Evolutionary conservation across 1,140 invertebrate species (phyloP).

Genomic region (roundworm (Caenorhabditis elegans)): DNA sequence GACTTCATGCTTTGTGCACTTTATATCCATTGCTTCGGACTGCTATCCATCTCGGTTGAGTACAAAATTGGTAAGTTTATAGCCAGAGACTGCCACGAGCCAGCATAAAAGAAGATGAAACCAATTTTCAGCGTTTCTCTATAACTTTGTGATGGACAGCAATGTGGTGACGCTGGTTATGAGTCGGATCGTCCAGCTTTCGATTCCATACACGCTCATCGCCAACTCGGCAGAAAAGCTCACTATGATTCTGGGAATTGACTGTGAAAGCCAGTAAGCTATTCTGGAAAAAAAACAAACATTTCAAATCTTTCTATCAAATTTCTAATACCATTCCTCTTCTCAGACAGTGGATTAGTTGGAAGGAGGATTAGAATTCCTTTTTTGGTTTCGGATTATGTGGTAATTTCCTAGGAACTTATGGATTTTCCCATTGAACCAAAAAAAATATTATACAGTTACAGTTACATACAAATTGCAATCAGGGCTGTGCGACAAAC

Average conservation of each 20-base stretch:
- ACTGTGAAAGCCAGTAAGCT: neutral
- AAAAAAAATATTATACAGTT: too few relatives aligned
- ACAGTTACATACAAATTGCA: too few relatives aligned
- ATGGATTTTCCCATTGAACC: too few relatives aligned
- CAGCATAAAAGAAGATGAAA: too few relatives aligned
- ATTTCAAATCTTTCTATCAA: too few relatives aligned
- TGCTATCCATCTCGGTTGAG: neutral
- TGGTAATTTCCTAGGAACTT: too few relatives aligned
- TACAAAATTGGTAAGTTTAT: neutral
- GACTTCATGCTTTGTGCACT: constrained; percentile 42
- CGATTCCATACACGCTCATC: constrained; percentile 37
- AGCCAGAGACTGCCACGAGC: too few relatives aligned
- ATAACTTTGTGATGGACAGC: constrained; percentile 2
- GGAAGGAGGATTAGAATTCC: too few relatives aligned
- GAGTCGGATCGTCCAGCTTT: constrained; percentile 34
- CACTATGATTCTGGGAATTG: constrained; percentile 3
- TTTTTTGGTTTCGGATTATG: too few relatives aligned
- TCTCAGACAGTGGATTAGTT: too few relatives aligned
- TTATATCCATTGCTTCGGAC: constrained; percentile 34
- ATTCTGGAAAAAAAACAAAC: neutral
- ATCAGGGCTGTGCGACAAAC: too few relatives aligned
- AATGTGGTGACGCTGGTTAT: neutral
- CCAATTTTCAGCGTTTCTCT: constrained; percentile 11
- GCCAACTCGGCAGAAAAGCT: constrained; percentile 24
- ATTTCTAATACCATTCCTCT: too few relatives aligned